phyloP scores from a whole-genome alignment of 2,113 vertebrate genomes.

The Epinephelus lanceolatus region DNA sequence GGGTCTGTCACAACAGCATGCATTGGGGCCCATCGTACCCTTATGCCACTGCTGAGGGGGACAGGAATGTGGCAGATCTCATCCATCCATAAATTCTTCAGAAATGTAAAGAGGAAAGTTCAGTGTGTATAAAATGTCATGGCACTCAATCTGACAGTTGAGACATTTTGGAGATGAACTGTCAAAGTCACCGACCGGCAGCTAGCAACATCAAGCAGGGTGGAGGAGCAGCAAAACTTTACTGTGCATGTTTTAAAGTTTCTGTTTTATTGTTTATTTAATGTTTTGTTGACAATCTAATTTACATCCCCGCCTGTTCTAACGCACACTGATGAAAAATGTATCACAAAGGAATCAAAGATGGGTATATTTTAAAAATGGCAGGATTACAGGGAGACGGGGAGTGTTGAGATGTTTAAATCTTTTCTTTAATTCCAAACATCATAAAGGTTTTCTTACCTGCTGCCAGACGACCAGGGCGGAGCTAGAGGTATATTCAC shows the following conservation, averaged over 20 bases:
- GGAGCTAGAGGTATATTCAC: no score
- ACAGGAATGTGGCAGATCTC: no score
- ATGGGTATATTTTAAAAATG: not conserved
- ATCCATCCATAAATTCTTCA: no score
- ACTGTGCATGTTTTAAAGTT: not conserved
- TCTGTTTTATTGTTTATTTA: not conserved
- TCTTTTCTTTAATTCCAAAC: not conserved
- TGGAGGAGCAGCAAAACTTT: not conserved
- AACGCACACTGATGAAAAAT: not conserved
- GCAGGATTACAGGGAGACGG: not conserved
- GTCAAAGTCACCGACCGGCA: no score
- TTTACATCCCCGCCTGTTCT: not conserved
- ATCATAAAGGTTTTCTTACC: not conserved
- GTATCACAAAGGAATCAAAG: not conserved
- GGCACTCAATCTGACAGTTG: no score
- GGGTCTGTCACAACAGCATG: no score
- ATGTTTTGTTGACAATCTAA: not conserved
- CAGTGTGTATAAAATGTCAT: no score
- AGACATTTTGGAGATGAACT: no score
- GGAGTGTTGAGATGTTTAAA: not conserved
- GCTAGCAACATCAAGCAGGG: no score
- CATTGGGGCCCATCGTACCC: no score
- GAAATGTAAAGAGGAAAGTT: no score
- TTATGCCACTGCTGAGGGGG: no score
- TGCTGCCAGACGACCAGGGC: not conserved